Base-by-base conservation (phyloP, 2,888 invertebrate species). In the Megalurothrips usitatus region DNA sequence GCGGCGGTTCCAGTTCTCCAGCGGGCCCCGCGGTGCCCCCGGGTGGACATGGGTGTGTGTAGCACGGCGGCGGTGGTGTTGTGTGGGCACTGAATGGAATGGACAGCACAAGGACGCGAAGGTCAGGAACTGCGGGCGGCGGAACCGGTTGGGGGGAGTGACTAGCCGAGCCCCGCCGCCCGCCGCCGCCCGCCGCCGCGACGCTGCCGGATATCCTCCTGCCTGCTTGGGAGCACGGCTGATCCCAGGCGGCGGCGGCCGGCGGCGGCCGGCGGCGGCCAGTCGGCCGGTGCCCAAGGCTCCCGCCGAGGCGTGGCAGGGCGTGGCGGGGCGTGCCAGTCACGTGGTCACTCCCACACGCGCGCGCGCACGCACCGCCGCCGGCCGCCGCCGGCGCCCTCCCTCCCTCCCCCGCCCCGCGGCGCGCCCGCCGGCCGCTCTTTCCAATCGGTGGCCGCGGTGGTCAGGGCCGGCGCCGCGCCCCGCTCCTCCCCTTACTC, bases 91-190 rank as follows among this genome's bases (percentile, higher is more conserved):
- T 43, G 34, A 43, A 43, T 43, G 34, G 34, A 43, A 43, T 43
- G 34, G 34, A 43, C 6, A 43, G 34, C 34, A 43, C 34, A 43
- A 43, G 34, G 34, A 43, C 34, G 58, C n/a, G 58, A 58, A 58
- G 58, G 58, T 58, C 58, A 58, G 58, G 58, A 58, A 58, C 58
- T 58, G 58, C 58, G 58, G 17, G 58, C 58, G 58, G 58, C 14
- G 58, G n/a, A 58, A 58, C 58, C 58, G 58, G 58, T 58, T 58
- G 58, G 10, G 14, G 14, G 58, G 58, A 58, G 58, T 58, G 58
- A 58, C 14, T 58, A 10, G n/a, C 58, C 58, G 58, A 17, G n/a
- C 19, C 11, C 58, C 17, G 1, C 0, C 58, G 6, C 3, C 58
- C 58, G 14, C 58, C 0, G 1, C 58, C 1, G 14, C 58, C 58